A percentile compares a stretch with the other conserved stretches of the same genome.
Conservation (phyloP, 2,888 invertebrate species). For the Leistus spinibarbis region DNA sequence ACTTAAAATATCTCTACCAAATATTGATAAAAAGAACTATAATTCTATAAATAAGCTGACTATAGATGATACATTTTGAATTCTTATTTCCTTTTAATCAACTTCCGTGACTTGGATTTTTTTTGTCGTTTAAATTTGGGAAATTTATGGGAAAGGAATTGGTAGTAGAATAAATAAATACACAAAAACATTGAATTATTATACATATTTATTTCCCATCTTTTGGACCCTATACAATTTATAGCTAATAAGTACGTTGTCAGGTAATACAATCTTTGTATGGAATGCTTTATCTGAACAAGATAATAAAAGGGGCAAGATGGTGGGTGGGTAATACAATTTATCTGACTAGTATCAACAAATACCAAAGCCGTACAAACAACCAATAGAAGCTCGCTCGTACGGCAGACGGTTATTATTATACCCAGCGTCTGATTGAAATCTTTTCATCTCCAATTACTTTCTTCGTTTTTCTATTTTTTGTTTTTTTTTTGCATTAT, state of each 20-base stretch:
- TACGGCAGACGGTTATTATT: conserved; percentile 35
- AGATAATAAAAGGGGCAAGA: conserved; percentile 55
- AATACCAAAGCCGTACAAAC: conserved; percentile 41
- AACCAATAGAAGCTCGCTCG: conserved; percentile 26
- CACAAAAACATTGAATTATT: conserved; percentile 52
- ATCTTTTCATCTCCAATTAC: not conserved
- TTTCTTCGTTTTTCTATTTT: conserved; percentile 14
- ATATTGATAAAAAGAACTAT: too few species aligned
- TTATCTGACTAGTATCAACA: conserved; percentile 60
- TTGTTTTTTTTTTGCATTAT: conserved; percentile 13
- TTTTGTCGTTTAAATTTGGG: too few species aligned
- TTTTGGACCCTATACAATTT: conserved; percentile 76
- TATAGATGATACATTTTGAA: too few species aligned
- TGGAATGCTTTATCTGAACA: conserved; percentile 59
- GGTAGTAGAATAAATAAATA: not conserved
- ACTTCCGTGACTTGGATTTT: too few species aligned
- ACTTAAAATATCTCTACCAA: too few species aligned
- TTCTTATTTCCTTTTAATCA: too few species aligned
- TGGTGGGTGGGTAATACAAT: conserved; percentile 58
- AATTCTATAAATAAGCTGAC: too few species aligned
- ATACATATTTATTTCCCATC: conserved; percentile 75
- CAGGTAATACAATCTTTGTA: conserved; percentile 62
- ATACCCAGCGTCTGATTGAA: conserved; percentile 45
- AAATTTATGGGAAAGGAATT: too few species aligned
- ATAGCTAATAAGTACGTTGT: conserved; percentile 66